phyloP scores from a whole-genome alignment of 2,113 vertebrate genomes.

The Bucco capensis region DNA sequence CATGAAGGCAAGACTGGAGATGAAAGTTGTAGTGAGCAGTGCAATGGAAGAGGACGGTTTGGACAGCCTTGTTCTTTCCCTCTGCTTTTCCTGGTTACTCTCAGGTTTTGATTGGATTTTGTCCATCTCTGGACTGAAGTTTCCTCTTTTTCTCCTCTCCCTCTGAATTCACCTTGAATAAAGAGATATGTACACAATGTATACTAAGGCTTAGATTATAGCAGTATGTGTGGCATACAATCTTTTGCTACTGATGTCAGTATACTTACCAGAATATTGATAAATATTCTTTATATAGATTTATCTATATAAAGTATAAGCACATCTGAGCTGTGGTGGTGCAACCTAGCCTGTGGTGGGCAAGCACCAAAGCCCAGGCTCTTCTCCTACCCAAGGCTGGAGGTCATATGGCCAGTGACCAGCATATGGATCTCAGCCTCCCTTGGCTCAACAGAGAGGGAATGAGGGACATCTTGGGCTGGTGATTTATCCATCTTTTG shows the following conservation, averaged over 20 bases:
- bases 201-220: background rate
- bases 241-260: accelerated
- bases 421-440: background rate
- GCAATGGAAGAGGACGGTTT: background rate
- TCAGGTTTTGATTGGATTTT: slow-evolving; percentile 3
- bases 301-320: background rate
- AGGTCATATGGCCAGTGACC: background rate
- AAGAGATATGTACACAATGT: background rate
- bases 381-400: background rate
- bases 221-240: background rate
- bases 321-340: background rate
- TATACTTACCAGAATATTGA: background rate
- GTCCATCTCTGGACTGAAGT: background rate
- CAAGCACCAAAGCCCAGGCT: background rate
- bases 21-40: background rate
- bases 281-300: background rate
- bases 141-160: background rate
- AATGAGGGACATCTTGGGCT: accelerated
- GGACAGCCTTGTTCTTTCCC: background rate
- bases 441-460: background rate
- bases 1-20: background rate
- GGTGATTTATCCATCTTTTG: background rate
- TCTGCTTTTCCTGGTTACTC: background rate
- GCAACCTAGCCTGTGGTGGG: background rate
- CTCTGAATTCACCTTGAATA: background rate